A percentile compares a stretch with the other conserved stretches of the same genome.
Conservation (phyloP, 2,113 vertebrate genomes). For the Hippoglossus stenolepis region DNA sequence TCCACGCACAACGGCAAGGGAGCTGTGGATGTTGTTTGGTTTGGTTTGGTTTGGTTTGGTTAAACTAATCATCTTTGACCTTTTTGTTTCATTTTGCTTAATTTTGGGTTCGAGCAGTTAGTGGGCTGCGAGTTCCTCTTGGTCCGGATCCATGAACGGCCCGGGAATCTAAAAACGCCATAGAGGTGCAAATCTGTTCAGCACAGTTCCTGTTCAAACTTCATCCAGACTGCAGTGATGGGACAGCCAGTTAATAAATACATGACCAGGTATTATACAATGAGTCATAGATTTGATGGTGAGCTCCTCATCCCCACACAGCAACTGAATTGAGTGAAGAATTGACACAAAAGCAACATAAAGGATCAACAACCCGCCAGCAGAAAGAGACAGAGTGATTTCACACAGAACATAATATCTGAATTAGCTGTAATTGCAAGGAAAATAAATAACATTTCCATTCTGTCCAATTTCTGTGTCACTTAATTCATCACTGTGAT, state of each 20-base stretch:
- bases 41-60: background rate
- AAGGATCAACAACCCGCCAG: background rate
- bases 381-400: constrained; percentile 1
- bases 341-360: background rate
- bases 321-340: background rate
- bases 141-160: background rate
- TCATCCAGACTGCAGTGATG: background rate
- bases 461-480: background rate
- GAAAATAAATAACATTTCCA: constrained; percentile 1
- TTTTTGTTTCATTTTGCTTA: constrained; percentile 4
- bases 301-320: background rate
- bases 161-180: background rate
- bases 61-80: background rate
- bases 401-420: background rate
- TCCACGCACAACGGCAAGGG: background rate
- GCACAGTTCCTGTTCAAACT: background rate
- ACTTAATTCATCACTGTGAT: constrained; percentile 16
- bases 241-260: background rate
- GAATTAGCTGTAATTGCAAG: background rate
- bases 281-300: background rate
- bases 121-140: background rate
- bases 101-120: background rate
- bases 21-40: too few species aligned
- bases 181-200: background rate
- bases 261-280: background rate